Base-by-base conservation (phyloP, 2,888 invertebrate genomes). In the Osmoderma eremita region DNA sequence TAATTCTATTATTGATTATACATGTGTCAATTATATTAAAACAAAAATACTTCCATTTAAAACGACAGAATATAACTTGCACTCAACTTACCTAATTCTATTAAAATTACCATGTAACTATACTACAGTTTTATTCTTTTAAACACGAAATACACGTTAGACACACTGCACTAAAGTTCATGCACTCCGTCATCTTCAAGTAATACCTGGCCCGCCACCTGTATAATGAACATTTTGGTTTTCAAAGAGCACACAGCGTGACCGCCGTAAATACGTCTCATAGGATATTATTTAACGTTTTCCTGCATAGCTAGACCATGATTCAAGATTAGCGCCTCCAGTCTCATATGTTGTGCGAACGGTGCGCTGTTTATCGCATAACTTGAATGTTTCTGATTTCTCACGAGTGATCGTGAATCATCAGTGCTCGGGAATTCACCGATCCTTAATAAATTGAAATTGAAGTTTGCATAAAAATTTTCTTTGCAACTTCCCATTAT, bases 221-320 rank as follows among this genome's bases (percentile, higher is more conserved):
- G n/a, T 12, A 50, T 56, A 39, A 8, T 12, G 18, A 20, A 54
- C 45, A 45, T 42, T 56, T 13, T 54, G 53, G 20, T 54, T 63
- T 18, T 8, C 20, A 22, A 49, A 49, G n/a, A n/a, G n/a, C n/a
- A n/a, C 18, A 17, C 8, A 5, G 49, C 6, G n/a, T 67, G 64
- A 20, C 39, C 61, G 3, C 64, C 61, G 38, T 68, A 68, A 18
- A 54, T 64, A 36, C 61, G 64, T 30, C 65, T 68, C 20, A 64
- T 36, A 6, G 68, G 68, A 45, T 68, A 68, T 22, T 68, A 68
- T 22, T 68, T 64, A 15, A 68, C 68, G 51, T 64, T 68, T 18
- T 64, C 64, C n/a, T 38, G 65, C 24, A 51, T 58, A 15, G 30
- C 24, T 2, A 24, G 58, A 15, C 24, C n/a, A 20, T 45, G 39